Base-by-base conservation (phyloP, 2,113 vertebrate genomes). In the Turnix velox region DNA sequence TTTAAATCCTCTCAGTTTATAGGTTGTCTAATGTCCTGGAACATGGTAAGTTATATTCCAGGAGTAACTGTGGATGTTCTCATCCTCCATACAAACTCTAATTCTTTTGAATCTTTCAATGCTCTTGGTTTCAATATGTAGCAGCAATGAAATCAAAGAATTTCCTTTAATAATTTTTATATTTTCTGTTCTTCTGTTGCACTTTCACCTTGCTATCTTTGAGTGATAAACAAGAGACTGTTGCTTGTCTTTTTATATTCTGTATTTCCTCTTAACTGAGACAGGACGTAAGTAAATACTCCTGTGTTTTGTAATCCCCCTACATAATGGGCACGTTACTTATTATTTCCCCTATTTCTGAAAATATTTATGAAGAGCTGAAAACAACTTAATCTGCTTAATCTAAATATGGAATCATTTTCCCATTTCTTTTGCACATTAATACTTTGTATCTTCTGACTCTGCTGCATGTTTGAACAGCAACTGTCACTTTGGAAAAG, bases 21-120 rank as follows among this genome's bases (percentile, higher is more conserved):
- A 73, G 62, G 49, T 51, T 94, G 75, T 58, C 78, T 76, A 22
- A 80, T 39, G 54, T 76, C 63, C 71, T 91, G 49, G 42, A 91
- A 83, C 27, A 31, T 6, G 22, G 66, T 0, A 1, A 3, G 1
- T 91, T 91, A 46, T 37, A 82, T 58, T 91, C 11, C 59, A 91
- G 55, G 25, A 90, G 72, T 63, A 88, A 67, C 51, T 71, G 16
- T 74, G 55, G 35, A 84, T 85, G 24, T 78, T 90, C 83, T 86
- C 59, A 77, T 77, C 42, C 63, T 88, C 88, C 35, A 35, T 39
- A 77, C 51, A 73, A 86, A 90, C 71, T 80, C n/a, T 51, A 83
- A 95, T 59, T 27, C 27, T 67, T 90, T 43, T 81, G 59, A 94
- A 71, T 88, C 55, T 73, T 90, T 65, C 82, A 90, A 61, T 93